phyloP scores from a whole-genome alignment of 2,113 vertebrate genomes.

The Epinephelus cyanopodus region DNA sequence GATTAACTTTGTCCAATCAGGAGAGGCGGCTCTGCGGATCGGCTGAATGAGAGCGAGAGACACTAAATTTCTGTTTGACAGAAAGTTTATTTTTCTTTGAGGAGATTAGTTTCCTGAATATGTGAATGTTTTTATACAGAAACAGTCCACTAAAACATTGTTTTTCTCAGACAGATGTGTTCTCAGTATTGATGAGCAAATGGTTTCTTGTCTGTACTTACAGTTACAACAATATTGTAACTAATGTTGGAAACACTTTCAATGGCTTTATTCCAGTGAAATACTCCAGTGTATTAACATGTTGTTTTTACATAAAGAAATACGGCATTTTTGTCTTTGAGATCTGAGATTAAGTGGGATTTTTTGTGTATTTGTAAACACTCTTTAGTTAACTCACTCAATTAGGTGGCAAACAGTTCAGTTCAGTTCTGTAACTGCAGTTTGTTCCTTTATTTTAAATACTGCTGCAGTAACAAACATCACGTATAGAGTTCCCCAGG shows the following conservation, averaged over 20 bases:
- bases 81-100: conserved; percentile 9
- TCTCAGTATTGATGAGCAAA: neutral
- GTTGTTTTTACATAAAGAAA: neutral
- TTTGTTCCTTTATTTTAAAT: neutral
- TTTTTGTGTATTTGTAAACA: neutral
- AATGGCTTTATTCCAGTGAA: conserved; percentile 43
- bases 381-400: neutral
- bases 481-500: too few species aligned
- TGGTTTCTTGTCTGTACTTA: neutral
- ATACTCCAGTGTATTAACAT: neutral
- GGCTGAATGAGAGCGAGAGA: neutral
- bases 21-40: neutral
- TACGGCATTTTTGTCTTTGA: neutral
- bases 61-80: conserved; percentile 17
- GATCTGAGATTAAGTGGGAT: too few species aligned
- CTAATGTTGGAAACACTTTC: neutral
- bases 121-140: conserved; percentile 57
- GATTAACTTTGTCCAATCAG: conserved; percentile 32
- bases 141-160: conserved; percentile 12
- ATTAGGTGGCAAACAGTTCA: neutral
- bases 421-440: neutral
- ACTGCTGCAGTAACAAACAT: neutral
- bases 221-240: neutral
- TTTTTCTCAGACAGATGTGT: neutral
- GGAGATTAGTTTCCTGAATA: conserved; percentile 45